Evolutionary conservation across 1,140 invertebrate species (phyloP), one percentile per base, ranked within the genome.

Genomic region (Acromyrmex echinatior): DNA sequence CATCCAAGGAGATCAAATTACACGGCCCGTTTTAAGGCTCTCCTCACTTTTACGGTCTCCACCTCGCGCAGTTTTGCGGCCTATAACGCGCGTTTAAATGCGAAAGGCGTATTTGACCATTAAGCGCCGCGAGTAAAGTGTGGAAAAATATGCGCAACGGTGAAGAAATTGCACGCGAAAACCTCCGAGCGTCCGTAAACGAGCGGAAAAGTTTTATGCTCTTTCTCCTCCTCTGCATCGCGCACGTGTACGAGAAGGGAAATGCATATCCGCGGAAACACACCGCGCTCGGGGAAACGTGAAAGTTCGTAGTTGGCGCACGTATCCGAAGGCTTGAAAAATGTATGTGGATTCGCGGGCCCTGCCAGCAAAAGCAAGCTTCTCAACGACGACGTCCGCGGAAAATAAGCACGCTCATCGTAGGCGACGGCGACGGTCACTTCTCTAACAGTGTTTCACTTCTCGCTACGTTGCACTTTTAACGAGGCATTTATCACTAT

Each of bases 221-320:
- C 68, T 71, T 70, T 70, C 39, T 68, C 31, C n/a, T 45, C 65
- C 25, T 51, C 63, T 39, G 53, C 53, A 16, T 6, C 51, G 10
- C 76, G 21, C 51, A 25, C 62, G 49, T 25, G 58, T 45, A 56
- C 63, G 35, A 65, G 45, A 31, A 39, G 65, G 28, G 25, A 58
- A 81, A 81, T 86, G 77, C 76, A 86, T 81, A 81, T 86, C 58
- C 85, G 66, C 63, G 78, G 39, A 86, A 82, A 86, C 56, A 66
- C 77, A 31, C 53, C 65, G 71, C 70, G 73, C 70, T 71, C 63
- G 70, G 49, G 86, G 45, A 84, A 58, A 87, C 79, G 79, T 62
- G 79, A 84, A 87, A 82, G 66, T 87, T 87, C 86, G 78, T 87
- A 87, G 86, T 84, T 87, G 79, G 66, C 79, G 45, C 78, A 87